Conservation (phyloP, 2,888 invertebrate genomes). For the Holacanthella duospinosa region DNA sequence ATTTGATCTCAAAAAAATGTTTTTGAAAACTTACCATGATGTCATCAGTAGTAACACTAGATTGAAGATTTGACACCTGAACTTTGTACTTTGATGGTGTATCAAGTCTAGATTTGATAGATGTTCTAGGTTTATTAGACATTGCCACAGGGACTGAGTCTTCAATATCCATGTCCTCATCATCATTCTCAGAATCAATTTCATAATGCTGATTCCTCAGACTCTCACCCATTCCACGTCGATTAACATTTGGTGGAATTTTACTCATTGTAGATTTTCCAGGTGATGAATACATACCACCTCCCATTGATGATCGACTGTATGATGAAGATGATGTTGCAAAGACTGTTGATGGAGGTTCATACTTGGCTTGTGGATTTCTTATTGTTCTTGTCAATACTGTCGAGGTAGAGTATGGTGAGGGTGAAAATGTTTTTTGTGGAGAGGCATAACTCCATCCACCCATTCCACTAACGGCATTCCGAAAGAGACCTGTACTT, state of each 20-base stretch:
- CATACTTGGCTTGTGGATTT: neutral
- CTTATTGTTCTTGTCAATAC: conserved; percentile 7
- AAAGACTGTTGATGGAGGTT: neutral
- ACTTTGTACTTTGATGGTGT: conserved; percentile 56
- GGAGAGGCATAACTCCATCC: neutral
- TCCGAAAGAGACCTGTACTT: neutral
- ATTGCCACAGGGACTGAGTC: conserved; percentile 21
- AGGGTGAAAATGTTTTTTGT: no score
- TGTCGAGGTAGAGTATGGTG: neutral
- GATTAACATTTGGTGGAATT: neutral
- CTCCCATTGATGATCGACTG: neutral
- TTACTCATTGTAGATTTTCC: neutral
- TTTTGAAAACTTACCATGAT: conserved; percentile 55
- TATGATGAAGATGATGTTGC: neutral
- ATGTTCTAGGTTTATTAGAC: conserved; percentile 12
- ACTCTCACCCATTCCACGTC: neutral
- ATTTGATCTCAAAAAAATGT: neutral
- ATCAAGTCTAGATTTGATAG: conserved; percentile 26
- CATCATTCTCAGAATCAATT: neutral
- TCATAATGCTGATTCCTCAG: neutral
- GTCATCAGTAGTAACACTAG: conserved; percentile 77
- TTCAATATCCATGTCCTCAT: conserved; percentile 22
- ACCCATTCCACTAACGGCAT: conserved; percentile 8
- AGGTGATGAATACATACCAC: neutral
- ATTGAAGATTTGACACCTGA: conserved; percentile 79